phyloP scores from a whole-genome alignment of 2,797 vertebrate genomes.

The Melanogrammus aeglefinus region DNA sequence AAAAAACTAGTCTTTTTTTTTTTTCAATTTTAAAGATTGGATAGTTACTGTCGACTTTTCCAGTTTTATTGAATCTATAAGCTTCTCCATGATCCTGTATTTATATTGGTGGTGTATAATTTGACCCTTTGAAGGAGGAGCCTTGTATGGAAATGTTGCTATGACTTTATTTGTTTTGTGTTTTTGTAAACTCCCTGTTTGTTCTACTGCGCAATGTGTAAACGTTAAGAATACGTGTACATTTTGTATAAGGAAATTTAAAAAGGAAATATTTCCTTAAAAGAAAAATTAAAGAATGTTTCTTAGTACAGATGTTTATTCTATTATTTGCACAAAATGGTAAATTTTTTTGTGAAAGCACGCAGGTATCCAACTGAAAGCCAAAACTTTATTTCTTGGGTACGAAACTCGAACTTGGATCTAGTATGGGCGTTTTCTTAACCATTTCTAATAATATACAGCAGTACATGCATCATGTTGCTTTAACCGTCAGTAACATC shows the following conservation, averaged over 20 bases:
- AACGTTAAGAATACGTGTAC: slow-evolving; percentile 50
- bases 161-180: slow-evolving; percentile 33
- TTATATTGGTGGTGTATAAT: slow-evolving; percentile 57
- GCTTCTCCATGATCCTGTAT: slow-evolving; percentile 59
- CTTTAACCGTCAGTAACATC: neutral
- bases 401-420: neutral
- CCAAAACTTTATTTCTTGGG: too few species aligned
- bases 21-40: slow-evolving; percentile 43
- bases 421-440: neutral
- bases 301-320: slow-evolving; percentile 62
- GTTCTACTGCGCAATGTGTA: slow-evolving; percentile 61
- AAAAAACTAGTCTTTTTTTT: slow-evolving; percentile 44
- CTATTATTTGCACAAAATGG: slow-evolving; percentile 10
- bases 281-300: slow-evolving; percentile 75
- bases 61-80: slow-evolving; percentile 59
- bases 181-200: slow-evolving; percentile 63
- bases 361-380: neutral
- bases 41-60: slow-evolving; percentile 33
- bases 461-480: neutral
- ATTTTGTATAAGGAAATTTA: slow-evolving; percentile 69
- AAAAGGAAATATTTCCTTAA: slow-evolving; percentile 67
- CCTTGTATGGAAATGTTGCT: slow-evolving; percentile 58
- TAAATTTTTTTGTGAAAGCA: neutral
- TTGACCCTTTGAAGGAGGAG: slow-evolving; percentile 52
- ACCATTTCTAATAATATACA: neutral